phyloP scores from a whole-genome alignment of 2,888 invertebrate genomes.

The Idaea dimidiata region DNA sequence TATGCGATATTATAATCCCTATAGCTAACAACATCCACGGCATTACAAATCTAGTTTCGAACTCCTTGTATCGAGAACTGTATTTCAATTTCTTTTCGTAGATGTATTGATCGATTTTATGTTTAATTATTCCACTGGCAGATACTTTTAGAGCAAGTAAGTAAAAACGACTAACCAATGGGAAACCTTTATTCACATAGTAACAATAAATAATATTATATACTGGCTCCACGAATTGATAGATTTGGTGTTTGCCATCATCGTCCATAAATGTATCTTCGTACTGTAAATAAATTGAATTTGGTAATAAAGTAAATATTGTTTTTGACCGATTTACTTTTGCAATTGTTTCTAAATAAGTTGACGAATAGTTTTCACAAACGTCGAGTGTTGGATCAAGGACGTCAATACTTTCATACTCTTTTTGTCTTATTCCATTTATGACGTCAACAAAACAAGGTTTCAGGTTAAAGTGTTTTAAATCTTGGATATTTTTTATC shows the following conservation, averaged over 20 bases:
- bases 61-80: background rate
- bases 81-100: background rate
- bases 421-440: background rate
- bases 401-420: background rate
- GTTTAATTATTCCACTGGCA: background rate
- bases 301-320: background rate
- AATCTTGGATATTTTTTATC: conserved; percentile 27
- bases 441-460: conserved; percentile 48
- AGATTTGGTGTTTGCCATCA: background rate
- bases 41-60: background rate
- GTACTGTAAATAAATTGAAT: background rate
- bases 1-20: background rate
- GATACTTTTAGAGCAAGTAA: background rate
- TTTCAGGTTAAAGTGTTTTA: conserved; percentile 31
- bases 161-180: background rate
- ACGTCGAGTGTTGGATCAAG: background rate
- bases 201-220: background rate
- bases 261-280: conserved; percentile 11
- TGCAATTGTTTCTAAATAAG: background rate
- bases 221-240: background rate
- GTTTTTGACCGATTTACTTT: background rate
- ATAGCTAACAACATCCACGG: background rate
- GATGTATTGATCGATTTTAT: background rate
- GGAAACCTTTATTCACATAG: background rate
- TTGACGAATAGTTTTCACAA: background rate